Evolutionary conservation across 2,888 invertebrate genomes (phyloP), one percentile per base, ranked within the genome.

Genomic region (Cosmorhoe ocellata): DNA sequence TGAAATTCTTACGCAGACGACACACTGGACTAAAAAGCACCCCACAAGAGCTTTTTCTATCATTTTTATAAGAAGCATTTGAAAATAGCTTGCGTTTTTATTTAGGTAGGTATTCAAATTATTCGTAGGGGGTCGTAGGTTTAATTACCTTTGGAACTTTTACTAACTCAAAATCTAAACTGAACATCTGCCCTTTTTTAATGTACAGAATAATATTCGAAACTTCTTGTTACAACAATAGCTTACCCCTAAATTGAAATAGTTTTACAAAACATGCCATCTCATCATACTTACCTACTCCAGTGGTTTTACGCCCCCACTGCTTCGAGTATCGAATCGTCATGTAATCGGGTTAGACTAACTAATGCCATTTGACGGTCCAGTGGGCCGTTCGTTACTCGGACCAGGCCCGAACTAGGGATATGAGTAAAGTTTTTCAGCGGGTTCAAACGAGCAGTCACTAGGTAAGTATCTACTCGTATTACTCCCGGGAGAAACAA

Each of bases 351-450:
- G 80, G 70, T 82, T 81, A 79, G 58, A 70, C 67, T 75, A 75
- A 72, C 73, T 79, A 79, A 82, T 75, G 68, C 78, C 63, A 77
- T 80, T 82, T 79, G 72, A 57, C 74, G 80, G 67, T 76, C 68
- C 73, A 67, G 13, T 64, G 74, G 65, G 48, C 67, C 43, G 54
- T 52, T 47, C 43, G 54, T 52, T 47, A 43, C 30, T 51, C 27
- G 39, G 47, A 51, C 52, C 56, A 57, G 53, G 52, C 37, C 55
- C 42, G 47, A 61, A 51, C 44, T 18, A 49, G 39, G 22, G 10
- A n/a, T 37, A 18, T 34, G 14, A 6, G 5, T 4, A n/a, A 22
- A 22, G 34, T 22, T 34, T 13, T 33, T 9, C 4, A 13, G 33
- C 2, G 24, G 2, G 11, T 30, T 30, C 30, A n/a, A 11, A 30